These are phyloP conservation scores for Hydrotaea diabolus DNA, from an alignment of 2,888 invertebrate genomes.

Conservation along the genomic window DNA sequence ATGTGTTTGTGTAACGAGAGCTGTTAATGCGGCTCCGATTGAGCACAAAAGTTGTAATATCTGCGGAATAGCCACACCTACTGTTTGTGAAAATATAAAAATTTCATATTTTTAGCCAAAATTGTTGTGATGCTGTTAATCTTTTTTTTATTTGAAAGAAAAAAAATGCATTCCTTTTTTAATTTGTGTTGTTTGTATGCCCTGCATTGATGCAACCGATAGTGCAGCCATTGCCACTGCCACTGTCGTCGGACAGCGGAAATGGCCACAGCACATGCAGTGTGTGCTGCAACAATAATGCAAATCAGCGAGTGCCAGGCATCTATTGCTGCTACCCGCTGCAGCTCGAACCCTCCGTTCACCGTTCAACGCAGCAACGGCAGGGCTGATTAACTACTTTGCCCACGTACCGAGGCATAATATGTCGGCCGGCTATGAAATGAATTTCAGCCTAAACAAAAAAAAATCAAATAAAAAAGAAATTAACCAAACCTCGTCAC, in stretches of 20 bases:
- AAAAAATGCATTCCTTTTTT: not conserved
- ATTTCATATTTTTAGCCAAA: constrained; percentile 67
- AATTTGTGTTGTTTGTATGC: not conserved
- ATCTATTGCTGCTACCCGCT: not conserved
- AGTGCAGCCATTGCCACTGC: not conserved
- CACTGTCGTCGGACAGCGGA: not conserved
- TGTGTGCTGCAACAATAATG: not conserved
- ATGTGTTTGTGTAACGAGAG: not conserved
- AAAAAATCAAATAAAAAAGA: constrained; percentile 58
- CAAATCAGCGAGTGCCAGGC: constrained; percentile 8
- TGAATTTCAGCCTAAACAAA: constrained; percentile 58
- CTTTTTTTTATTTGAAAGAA: constrained; percentile 5
- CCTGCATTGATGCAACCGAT: not conserved
- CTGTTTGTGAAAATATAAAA: constrained; percentile 62
- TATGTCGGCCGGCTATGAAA: constrained; percentile 52
- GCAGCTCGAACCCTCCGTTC: not conserved
- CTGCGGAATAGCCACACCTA: constrained; percentile 67
- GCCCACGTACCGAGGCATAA: constrained; percentile 28
- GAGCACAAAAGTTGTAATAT: constrained; percentile 57
- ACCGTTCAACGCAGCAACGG: not conserved
- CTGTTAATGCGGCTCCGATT: not conserved
- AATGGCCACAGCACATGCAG: not conserved
- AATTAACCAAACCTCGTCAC: constrained; percentile 36
- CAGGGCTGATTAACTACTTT: constrained; percentile 65
- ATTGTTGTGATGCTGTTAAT: constrained; percentile 36